Evolutionary conservation across 2,888 invertebrate species (phyloP).

Genomic region (Eilema caniola): DNA sequence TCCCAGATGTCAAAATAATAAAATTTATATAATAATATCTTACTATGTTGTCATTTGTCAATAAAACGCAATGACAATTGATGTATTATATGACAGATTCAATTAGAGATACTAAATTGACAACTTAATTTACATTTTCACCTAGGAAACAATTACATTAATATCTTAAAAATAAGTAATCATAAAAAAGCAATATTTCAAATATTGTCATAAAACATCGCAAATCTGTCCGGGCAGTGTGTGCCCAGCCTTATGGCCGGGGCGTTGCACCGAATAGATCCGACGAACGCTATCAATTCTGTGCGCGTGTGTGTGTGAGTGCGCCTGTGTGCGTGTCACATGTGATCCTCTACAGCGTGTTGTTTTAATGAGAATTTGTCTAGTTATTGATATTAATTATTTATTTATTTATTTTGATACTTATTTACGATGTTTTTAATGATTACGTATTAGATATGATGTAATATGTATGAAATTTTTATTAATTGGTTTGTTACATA

Average conservation of each 20-base stretch:
- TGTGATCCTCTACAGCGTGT: conserved; percentile 56
- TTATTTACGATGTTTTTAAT: background rate
- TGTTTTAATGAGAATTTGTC: conserved; percentile 27
- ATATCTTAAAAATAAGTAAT: background rate
- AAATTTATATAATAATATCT: no score
- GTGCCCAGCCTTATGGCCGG: conserved; percentile 63
- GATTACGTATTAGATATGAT: background rate
- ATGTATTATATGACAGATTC: no score
- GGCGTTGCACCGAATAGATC: conserved; percentile 86
- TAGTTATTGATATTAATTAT: conserved; percentile 5
- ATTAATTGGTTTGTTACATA: background rate
- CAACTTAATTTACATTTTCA: background rate
- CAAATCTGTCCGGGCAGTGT: conserved; percentile 45
- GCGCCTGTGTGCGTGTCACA: conserved; percentile 68
- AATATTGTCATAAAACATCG: conserved; percentile 10
- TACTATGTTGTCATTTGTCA: no score
- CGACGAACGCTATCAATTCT: conserved; percentile 77
- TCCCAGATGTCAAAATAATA: no score
- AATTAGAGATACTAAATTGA: no score
- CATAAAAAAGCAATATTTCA: background rate
- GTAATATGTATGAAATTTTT: background rate
- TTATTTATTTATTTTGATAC: background rate
- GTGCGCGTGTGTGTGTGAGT: conserved; percentile 56
- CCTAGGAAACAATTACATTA: background rate
- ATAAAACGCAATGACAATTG: no score